Percentiles rank a stretch among this genome's conserved stretches.
Evolutionary conservation across 2,797 vertebrate species (phyloP).

Genomic region (Poeciliopsis gracilis): DNA sequence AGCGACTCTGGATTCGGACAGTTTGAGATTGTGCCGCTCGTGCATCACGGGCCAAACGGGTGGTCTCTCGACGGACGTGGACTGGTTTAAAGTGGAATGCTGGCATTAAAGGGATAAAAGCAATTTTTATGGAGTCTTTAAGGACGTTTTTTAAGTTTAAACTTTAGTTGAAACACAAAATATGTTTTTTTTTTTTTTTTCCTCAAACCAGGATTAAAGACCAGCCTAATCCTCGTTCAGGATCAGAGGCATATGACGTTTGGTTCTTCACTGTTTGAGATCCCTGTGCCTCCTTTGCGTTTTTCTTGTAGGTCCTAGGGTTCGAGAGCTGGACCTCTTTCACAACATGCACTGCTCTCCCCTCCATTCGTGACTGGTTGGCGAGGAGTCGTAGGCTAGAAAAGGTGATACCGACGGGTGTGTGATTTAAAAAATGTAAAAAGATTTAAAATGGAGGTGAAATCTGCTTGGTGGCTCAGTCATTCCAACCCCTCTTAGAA

Average conservation of each 20-base stretch:
- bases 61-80: slow-evolving; percentile 3
- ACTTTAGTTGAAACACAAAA: slow-evolving; percentile 16
- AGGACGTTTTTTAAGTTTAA: slow-evolving; percentile 16
- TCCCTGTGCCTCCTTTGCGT: slow-evolving; percentile 12
- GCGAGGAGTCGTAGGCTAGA: slow-evolving; percentile 30
- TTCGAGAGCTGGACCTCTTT: slow-evolving; percentile 70
- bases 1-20: slow-evolving; percentile 35
- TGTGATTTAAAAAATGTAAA: slow-evolving; percentile 63
- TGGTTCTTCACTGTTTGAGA: slow-evolving; percentile 17
- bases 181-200: slow-evolving; percentile 16
- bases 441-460: slow-evolving; percentile 50
- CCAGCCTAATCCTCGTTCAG: slow-evolving; percentile 6
- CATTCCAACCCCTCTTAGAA: slow-evolving; percentile 59
- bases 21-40: slow-evolving; percentile 41
- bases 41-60: slow-evolving; percentile 26
- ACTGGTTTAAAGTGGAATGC: slow-evolving; percentile 23
- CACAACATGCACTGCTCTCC: slow-evolving; percentile 70
- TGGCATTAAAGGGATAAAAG: slow-evolving; percentile 16
- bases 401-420: slow-evolving; percentile 42
- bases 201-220: slow-evolving; percentile 24
- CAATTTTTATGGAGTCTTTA: slow-evolving; percentile 20
- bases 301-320: slow-evolving; percentile 67
- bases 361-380: slow-evolving; percentile 53
- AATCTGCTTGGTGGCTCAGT: slow-evolving; percentile 69
- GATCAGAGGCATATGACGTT: not conserved